Percentiles rank a stretch among this genome's conserved stretches.
Evolutionary conservation across 1,140 invertebrate genomes (phyloP).

Genomic region (Rhagoletis pomonella): DNA sequence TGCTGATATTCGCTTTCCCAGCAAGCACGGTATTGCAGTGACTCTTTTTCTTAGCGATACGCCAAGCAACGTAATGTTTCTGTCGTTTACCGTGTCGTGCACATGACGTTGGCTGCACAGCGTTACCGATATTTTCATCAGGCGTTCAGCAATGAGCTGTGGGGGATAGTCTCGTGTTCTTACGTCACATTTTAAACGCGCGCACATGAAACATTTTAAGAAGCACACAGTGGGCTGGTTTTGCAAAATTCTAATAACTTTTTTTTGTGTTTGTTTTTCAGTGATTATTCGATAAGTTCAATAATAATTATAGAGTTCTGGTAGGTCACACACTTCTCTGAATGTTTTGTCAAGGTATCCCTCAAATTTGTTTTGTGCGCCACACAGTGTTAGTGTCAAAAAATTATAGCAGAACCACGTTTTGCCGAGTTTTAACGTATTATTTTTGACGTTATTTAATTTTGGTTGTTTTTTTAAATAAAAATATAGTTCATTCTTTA

Average conservation of each 20-base stretch:
- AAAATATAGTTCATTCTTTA: too few species aligned
- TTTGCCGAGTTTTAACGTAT: too few species aligned
- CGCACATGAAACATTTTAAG: not conserved
- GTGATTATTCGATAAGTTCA: too few species aligned
- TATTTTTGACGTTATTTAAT: too few species aligned
- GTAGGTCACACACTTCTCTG: too few species aligned
- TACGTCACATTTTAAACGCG: not conserved
- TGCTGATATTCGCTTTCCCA: not conserved
- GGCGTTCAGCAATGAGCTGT: slow-evolving; percentile 67
- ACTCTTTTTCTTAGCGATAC: not conserved
- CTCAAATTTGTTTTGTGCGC: too few species aligned
- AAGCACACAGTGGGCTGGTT: not conserved
- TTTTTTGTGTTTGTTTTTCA: too few species aligned
- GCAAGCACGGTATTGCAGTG: slow-evolving; percentile 5
- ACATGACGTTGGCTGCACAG: slow-evolving; percentile 59
- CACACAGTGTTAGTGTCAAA: too few species aligned
- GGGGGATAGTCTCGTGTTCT: slow-evolving; percentile 57
- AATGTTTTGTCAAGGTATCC: too few species aligned
- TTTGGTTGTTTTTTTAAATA: too few species aligned
- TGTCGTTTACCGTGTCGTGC: slow-evolving; percentile 25
- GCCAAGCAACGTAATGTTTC: slow-evolving; percentile 46
- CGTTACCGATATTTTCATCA: slow-evolving; percentile 72
- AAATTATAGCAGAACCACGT: too few species aligned
- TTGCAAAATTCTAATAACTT: not conserved
- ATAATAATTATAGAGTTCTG: too few species aligned